Percentiles rank a stretch among this genome's conserved stretches.
phyloP scores from a whole-genome alignment of 2,797 vertebrate genomes.

The Phaenicophaeus curvirostris region DNA sequence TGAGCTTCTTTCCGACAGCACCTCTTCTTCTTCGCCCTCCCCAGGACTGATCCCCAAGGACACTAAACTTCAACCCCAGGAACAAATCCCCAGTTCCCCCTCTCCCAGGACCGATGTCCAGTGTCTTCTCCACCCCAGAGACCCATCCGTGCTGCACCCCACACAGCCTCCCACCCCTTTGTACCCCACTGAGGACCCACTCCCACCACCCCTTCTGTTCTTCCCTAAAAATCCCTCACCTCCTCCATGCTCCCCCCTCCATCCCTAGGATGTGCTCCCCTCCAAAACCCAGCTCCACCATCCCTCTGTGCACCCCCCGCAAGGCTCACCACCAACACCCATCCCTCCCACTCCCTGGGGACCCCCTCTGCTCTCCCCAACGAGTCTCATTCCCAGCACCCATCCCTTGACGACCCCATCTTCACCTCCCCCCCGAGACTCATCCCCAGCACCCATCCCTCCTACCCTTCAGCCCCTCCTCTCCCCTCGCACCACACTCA shows the following conservation, averaged over 20 bases:
- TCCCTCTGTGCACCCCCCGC: neutral
- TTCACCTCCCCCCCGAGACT: too few species aligned
- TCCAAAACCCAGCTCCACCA: neutral
- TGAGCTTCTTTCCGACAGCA: constrained; percentile 71
- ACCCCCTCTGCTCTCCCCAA: too few species aligned
- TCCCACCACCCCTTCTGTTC: neutral
- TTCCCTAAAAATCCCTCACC: neutral
- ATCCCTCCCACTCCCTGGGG: too few species aligned
- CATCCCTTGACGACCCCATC: too few species aligned
- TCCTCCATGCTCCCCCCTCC: neutral
- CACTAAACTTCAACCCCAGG: neutral
- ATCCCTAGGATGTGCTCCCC: neutral
- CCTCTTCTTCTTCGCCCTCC: neutral
- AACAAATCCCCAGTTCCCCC: neutral
- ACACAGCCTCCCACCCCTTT: neutral
- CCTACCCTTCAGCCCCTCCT: neutral
- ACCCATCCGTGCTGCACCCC: neutral
- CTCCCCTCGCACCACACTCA: neutral
- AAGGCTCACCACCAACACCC: too few species aligned
- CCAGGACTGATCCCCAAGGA: neutral
- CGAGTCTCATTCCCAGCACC: too few species aligned
- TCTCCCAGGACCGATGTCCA: neutral
- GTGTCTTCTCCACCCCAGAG: neutral
- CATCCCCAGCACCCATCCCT: neutral
- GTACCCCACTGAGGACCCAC: neutral